phyloP scores from a whole-genome alignment of 1,140 invertebrate genomes.

The Bicyclus anynana region DNA sequence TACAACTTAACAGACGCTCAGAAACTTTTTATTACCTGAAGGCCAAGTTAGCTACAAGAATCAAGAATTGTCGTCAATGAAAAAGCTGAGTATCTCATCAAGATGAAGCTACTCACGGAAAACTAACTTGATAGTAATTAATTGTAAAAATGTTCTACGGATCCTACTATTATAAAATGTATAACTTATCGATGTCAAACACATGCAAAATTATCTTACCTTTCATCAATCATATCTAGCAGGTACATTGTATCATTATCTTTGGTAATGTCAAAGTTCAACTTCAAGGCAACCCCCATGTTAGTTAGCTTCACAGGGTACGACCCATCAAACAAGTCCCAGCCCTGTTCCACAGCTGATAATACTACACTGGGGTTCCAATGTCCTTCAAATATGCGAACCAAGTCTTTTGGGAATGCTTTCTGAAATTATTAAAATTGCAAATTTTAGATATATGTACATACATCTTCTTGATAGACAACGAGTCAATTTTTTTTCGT shows the following conservation, averaged over 20 bases:
- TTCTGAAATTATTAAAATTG: slow-evolving; percentile 27
- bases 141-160: too few relatives aligned
- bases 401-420: slow-evolving; percentile 43
- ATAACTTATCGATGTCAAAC: too few relatives aligned
- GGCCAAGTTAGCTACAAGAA: too few relatives aligned
- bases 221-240: slow-evolving; percentile 62
- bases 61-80: too few relatives aligned
- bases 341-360: slow-evolving; percentile 52
- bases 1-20: too few relatives aligned
- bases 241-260: slow-evolving; percentile 73
- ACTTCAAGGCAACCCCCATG: slow-evolving; percentile 46
- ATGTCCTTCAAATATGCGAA: slow-evolving; percentile 73
- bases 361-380: slow-evolving; percentile 57
- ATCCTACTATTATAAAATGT: too few relatives aligned
- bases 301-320: slow-evolving; percentile 55
- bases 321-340: slow-evolving; percentile 61
- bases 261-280: slow-evolving; percentile 79
- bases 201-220: slow-evolving; percentile 31
- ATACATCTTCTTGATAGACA: neutral
- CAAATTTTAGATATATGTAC: neutral
- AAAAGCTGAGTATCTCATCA: too few relatives aligned
- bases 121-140: too few relatives aligned
- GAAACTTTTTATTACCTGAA: too few relatives aligned
- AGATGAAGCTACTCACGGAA: too few relatives aligned
- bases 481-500: too few relatives aligned